These are phyloP conservation scores for Hymenopus coronatus DNA, from an alignment of 2,888 invertebrate genomes.

Conservation along the genomic window DNA sequence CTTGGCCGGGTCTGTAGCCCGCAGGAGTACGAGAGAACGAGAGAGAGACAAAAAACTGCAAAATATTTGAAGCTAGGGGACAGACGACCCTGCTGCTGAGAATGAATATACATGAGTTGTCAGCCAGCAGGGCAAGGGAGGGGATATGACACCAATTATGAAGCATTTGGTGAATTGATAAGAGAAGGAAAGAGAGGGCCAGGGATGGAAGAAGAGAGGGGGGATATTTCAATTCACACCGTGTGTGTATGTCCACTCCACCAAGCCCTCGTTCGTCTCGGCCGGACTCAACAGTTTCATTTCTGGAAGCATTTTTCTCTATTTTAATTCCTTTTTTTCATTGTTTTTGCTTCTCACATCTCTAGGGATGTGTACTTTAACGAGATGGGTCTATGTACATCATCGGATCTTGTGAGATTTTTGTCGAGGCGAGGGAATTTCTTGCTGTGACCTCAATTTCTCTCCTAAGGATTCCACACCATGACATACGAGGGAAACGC, in stretches of 20 bases:
- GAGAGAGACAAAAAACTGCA: constrained; percentile 7
- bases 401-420: not conserved
- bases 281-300: not conserved
- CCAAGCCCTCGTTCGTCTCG: not conserved
- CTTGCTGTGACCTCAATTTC: not conserved
- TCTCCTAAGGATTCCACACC: not conserved
- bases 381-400: not conserved
- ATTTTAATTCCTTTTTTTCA: not conserved
- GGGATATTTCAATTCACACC: constrained; percentile 14
- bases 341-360: not conserved
- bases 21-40: not conserved
- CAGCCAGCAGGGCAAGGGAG: not conserved
- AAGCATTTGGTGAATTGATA: constrained; percentile 34
- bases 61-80: constrained; percentile 11
- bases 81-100: not conserved
- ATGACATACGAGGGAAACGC: too few species aligned
- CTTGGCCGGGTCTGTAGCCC: not conserved
- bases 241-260: not conserved
- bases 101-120: constrained; percentile 27
- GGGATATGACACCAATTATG: constrained; percentile 33
- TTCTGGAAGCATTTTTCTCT: not conserved
- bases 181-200: constrained; percentile 18
- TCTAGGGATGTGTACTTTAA: not conserved
- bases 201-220: not conserved
- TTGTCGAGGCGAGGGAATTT: not conserved